phyloP scores from a whole-genome alignment of 2,113 vertebrate species.

The Fukomys damarensis region DNA sequence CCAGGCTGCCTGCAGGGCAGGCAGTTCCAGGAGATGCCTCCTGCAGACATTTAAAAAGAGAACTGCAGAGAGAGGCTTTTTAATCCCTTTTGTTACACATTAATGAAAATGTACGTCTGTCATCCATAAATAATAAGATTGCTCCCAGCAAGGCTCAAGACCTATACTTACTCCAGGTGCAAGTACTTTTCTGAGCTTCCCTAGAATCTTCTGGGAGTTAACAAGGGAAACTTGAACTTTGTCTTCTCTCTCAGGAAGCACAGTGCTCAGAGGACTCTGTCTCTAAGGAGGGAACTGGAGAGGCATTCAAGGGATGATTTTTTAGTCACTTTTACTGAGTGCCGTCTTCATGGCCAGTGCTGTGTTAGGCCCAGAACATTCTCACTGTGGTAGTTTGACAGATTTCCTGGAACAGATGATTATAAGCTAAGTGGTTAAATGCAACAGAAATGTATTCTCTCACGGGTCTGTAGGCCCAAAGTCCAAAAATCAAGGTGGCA shows the following conservation, averaged over 20 bases:
- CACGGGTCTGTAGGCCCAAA: neutral
- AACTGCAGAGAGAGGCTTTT: neutral
- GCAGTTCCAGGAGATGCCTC: neutral
- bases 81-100: constrained; percentile 52
- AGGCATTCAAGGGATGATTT: neutral
- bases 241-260: neutral
- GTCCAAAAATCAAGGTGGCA: neutral
- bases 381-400: accelerated
- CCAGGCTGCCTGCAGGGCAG: neutral
- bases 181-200: neutral
- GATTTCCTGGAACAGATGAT: neutral
- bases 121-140: constrained; percentile 61
- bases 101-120: constrained; percentile 66
- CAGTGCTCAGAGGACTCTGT: neutral
- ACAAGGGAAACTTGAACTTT: constrained; percentile 17
- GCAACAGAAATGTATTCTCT: neutral
- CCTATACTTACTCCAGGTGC: constrained; percentile 46
- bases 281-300: neutral
- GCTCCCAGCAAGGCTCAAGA: constrained; percentile 52
- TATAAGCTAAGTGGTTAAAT: neutral
- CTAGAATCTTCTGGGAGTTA: constrained; percentile 44
- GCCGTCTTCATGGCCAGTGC: neutral
- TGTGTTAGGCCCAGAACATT: accelerated
- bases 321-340: neutral
- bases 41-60: neutral